Evolutionary conservation across 2,113 vertebrate genomes (phyloP), one percentile per base, ranked within the genome.

Genomic region (Murina feae): DNA sequence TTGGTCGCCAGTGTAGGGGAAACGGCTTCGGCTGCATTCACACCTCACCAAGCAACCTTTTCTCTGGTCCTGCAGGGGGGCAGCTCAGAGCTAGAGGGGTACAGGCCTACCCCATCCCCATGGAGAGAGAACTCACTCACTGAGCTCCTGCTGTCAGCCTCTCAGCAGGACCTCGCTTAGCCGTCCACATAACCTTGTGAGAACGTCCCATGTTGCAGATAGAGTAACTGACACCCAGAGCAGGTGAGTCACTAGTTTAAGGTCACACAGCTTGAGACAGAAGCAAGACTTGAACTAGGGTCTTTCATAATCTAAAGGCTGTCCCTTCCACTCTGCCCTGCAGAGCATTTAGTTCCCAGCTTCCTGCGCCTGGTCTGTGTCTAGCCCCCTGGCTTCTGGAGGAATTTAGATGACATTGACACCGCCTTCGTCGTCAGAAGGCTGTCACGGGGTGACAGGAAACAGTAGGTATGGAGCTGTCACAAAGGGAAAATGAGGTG

Each of bases 401-500:
- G 66, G 80, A 89, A 91, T 91, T 78, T 84, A 58, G 92, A 53
- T 84, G 91, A 93, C 84, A 79, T 17, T 32, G 74, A 58, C 37
- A 71, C 93, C 55, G 39, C 66, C 82, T 69, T 86, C 93, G 49
- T 95, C 80, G 20, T 94, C 76, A 93, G 88, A 86, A 86, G 75
- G 83, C 94, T 97, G 95, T 96, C 97, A 93, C 53, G 23, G 39
- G 44, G 79, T 95, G 96, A 93, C 96, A 94, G 89, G 74, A 65
- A 95, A 68, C 55, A 17, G 86, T 47, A 94, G 92, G 92, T 94
- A 80, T 0, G 14, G 65, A 76, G 35, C 89, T 95, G 94, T 94
- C 93, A 78, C 76, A 47, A 32, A 14, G 75, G 65, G 47, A 60
- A 79, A 76, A 87, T 60, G 94, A 92, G 69, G 69, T 4, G 7